Evolutionary conservation across 2,888 invertebrate genomes (phyloP).

Genomic region (Vesta saturnalis): DNA sequence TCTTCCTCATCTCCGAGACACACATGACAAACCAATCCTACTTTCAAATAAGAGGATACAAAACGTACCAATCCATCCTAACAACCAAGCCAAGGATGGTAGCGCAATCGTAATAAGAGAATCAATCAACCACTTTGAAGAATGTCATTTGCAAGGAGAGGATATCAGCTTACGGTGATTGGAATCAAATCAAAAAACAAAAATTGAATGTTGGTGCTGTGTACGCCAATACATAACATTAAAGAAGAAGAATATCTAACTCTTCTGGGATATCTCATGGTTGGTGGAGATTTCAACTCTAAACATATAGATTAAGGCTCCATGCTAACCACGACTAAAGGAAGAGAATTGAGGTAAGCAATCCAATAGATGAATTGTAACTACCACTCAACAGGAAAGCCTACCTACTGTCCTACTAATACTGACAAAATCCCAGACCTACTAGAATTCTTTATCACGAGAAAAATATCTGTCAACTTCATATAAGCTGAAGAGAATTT

Average conservation of each 20-base stretch:
- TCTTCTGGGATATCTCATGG: conserved; percentile 24
- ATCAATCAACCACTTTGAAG: too few species aligned
- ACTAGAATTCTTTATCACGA: conserved; percentile 18
- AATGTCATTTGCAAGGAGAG: background rate
- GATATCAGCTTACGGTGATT: background rate
- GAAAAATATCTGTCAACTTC: conserved; percentile 16
- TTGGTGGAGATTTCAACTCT: conserved; percentile 25
- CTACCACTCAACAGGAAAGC: conserved; percentile 35
- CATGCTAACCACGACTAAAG: conserved; percentile 20
- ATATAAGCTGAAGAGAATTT: conserved; percentile 16
- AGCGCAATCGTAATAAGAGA: conserved; percentile 8
- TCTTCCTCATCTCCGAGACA: background rate
- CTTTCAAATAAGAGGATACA: background rate
- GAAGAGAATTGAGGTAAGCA: conserved; percentile 21
- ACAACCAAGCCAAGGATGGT: conserved; percentile 7
- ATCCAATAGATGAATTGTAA: conserved; percentile 17
- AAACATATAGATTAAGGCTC: conserved; percentile 38
- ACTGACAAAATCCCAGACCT: conserved; percentile 22
- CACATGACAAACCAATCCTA: too few species aligned
- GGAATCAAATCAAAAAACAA: background rate
- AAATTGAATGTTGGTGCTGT: conserved; percentile 17
- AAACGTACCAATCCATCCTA: conserved; percentile 5
- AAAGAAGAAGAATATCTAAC: conserved; percentile 37
- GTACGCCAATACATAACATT: conserved; percentile 36
- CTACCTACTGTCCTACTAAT: conserved; percentile 44